Base-by-base conservation (phyloP, 2,113 vertebrate genomes). In the Ceyx cyanopectus region DNA sequence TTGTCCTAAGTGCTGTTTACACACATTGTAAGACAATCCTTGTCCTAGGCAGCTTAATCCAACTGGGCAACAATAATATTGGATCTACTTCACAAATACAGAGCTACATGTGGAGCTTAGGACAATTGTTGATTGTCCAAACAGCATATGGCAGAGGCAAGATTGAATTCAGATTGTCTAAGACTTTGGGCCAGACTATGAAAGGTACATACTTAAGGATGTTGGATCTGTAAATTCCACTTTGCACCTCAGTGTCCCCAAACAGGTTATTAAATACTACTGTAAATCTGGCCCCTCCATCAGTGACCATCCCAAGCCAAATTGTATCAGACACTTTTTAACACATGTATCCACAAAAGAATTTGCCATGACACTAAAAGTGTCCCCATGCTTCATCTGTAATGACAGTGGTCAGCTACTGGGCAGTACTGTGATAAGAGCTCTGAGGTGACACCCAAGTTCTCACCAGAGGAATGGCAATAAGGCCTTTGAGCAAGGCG, bases 11-110 rank as follows among this genome's bases (percentile, higher is more conserved):
- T 67, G 84, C 81, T 90, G 43, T 74, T 85, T 87, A 37, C 50
- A 91, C 50, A 61, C 41, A 14, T 12, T 70, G 62, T 81, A 93
- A 93, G 78, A 85, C 94, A 96, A 94, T 89, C 86, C 94, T 81
- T 65, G 81, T 53, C 62, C 89, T 34, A 84, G 81, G n/a, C 66
- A 81, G 53, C 67, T 89, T 84, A 86, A 19, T 78, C 85, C 81
- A 81, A 57, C 45, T 4, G 56, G 77, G 61, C n/a, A 87, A 73
- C 57, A 88, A 80, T 37, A 88, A 74, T 43, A 87, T 65, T 40
- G 87, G 40, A 81, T 76, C 62, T 91, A 12, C 57, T 63, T 89
- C 78, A 83, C 2, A 7, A 73, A 81, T 91, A 84, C 85, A 57
- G 58, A 95, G 87, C 79, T 85, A 70, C 46, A 56, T 37, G 22